Evolutionary conservation across 37 sponge, comb jelly and placozoan genomes (phyloP), one percentile per base, ranked within the genome.

Genomic region (Geodia barretti): DNA sequence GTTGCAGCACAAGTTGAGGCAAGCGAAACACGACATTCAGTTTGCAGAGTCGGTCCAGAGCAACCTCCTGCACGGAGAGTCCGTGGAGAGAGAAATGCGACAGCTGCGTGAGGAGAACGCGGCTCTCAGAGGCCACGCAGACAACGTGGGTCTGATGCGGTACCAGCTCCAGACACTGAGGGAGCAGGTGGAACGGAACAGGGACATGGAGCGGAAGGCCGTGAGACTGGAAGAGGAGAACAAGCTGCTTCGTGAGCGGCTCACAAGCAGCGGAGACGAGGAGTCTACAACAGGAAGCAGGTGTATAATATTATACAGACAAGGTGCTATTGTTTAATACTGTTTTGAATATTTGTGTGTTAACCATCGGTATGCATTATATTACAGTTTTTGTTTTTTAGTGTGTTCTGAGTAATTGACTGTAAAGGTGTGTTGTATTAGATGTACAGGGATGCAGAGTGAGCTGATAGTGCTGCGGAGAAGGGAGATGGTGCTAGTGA

Each of bases 71-170:
- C 65, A 80, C 33, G 70, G 58, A 40, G 80, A 79, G 9, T 70
- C 66, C 1, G 29, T 80, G 29, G 75, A 84, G 79, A 60, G 68
- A 0, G 66, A 75, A 62, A 60, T 76, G 39, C 28, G 59, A 33
- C 66, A 62, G 42, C 54, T 89, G 43, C 36, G 4, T 34, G 76
- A 75, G n/a, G 90, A 89, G 74, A 89, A 84, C 38, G 68, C 25
- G 21, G 31, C 59, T 14, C 76, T 89, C 35, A 1, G 39, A 41
- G 7, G 23, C 23, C 31, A 70, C 39, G 32, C 59, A 4, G 81
- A 43, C 33, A 80, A 80, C 32, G 59, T 38, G n/a, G 72, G 68
- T 39, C 31, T 80, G 24, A 34, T 80, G 39, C 38, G 72, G 40
- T 87, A 81, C 72, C 39, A 81, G 28, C 76, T 87, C 0, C 76